Conservation (phyloP, 30 jellyfish, hydroid and myxozoan genomes). For the Rhopilema esculentum region DNA sequence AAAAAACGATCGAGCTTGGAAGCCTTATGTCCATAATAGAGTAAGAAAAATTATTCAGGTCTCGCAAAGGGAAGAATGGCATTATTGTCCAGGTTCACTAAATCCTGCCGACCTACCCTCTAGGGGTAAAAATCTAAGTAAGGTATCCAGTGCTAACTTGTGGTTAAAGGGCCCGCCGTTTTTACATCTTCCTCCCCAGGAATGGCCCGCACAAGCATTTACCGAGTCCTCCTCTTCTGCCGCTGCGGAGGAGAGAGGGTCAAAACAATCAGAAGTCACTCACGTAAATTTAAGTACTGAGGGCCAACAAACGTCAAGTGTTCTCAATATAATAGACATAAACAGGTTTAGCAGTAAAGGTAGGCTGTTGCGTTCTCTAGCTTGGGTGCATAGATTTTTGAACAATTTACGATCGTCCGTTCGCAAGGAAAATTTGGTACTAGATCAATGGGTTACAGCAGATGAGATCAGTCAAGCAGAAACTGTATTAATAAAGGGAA, state of each 20-base stretch:
- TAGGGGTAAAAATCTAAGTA: conserved; percentile 21
- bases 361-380: conserved; percentile 1
- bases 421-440: neutral
- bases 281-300: neutral
- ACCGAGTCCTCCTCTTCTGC: conserved; percentile 11
- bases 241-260: conserved; percentile 11
- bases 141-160: conserved; percentile 1
- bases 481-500: neutral
- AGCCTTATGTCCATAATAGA: conserved; percentile 5
- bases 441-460: neutral
- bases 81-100: conserved; percentile 31
- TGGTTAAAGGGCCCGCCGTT: conserved; percentile 41
- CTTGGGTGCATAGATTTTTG: conserved; percentile 36
- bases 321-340: conserved; percentile 12
- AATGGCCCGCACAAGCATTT: conserved; percentile 21
- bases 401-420: neutral
- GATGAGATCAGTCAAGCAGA: conserved; percentile 33
- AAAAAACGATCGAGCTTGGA: conserved; percentile 22
- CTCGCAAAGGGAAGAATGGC: conserved; percentile 25
- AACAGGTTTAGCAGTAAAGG: conserved; percentile 16
- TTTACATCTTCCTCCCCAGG: neutral
- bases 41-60: conserved; percentile 11
- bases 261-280: conserved; percentile 4
- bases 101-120: conserved; percentile 34
- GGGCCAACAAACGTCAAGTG: neutral